phyloP scores from a whole-genome alignment of 2,888 invertebrate genomes.

The Eupithecia inturbata region DNA sequence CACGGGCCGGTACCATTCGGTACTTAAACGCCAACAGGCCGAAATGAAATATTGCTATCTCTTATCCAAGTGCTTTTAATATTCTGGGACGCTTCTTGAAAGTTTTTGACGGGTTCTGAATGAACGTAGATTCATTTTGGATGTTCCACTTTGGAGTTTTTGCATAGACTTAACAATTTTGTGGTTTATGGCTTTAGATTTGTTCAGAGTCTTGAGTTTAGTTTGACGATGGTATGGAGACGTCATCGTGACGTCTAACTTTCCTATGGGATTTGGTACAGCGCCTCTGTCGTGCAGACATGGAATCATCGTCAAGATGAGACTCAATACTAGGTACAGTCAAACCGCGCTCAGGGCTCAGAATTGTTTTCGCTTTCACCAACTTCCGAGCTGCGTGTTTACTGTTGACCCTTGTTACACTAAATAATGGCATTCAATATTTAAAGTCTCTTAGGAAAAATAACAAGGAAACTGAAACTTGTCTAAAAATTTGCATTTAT shows the following conservation, averaged over 20 bases:
- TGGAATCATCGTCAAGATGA: too few species aligned
- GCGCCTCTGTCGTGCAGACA: too few species aligned
- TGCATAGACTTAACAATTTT: slow-evolving; percentile 3
- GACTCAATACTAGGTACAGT: too few species aligned
- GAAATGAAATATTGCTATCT: slow-evolving; percentile 71
- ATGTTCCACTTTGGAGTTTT: neutral
- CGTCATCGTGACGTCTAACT: too few species aligned
- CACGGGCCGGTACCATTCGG: slow-evolving; percentile 64
- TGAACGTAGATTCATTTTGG: slow-evolving; percentile 10
- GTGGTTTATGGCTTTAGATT: slow-evolving; percentile 4
- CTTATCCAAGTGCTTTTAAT: slow-evolving; percentile 52
- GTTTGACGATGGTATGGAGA: too few species aligned
- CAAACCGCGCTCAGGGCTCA: too few species aligned
- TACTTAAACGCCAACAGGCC: slow-evolving; percentile 62
- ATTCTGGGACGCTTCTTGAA: slow-evolving; percentile 35
- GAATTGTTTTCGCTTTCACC: neutral
- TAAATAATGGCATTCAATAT: neutral
- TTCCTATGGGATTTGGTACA: too few species aligned
- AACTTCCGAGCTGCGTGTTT: neutral
- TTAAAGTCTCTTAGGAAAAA: neutral
- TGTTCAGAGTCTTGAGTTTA: neutral
- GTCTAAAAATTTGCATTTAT: slow-evolving; percentile 58
- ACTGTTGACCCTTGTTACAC: neutral
- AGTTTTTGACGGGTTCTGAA: slow-evolving; percentile 29
- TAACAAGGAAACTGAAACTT: slow-evolving; percentile 20